Evolutionary conservation across 64 coral and sea anemone genomes (phyloP).

Genomic region (Exaiptasia diaphana): DNA sequence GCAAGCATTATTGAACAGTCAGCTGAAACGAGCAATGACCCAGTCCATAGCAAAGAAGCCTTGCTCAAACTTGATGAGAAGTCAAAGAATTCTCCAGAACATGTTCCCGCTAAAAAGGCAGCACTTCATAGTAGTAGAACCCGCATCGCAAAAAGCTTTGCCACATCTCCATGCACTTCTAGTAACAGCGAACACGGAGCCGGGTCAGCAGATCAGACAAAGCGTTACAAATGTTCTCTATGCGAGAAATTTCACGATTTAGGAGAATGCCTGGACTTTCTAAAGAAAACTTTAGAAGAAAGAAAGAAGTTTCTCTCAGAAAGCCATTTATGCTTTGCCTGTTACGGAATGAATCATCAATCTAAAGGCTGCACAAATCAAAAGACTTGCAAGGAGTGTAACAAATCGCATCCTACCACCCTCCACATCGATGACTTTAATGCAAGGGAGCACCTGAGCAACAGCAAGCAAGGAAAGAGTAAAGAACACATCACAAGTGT

Average conservation of each 20-base stretch:
- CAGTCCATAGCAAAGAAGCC: constrained; percentile 56
- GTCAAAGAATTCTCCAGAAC: background rate
- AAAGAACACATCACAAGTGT: background rate
- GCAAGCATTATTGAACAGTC: constrained; percentile 6
- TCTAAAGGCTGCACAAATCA: constrained; percentile 45
- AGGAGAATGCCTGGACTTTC: constrained; percentile 53
- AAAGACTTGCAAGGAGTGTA: constrained; percentile 45
- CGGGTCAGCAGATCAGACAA: constrained; percentile 37
- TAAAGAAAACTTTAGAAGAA: constrained; percentile 58
- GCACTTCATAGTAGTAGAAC: background rate
- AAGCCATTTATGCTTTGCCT: constrained; percentile 48
- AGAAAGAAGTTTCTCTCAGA: constrained; percentile 56
- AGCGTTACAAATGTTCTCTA: background rate
- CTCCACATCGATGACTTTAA: constrained; percentile 66
- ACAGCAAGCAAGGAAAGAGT: background rate
- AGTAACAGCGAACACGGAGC: constrained; percentile 29
- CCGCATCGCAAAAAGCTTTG: background rate
- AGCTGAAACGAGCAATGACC: constrained; percentile 37
- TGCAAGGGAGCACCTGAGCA: background rate
- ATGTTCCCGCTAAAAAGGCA: background rate
- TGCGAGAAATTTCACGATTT: constrained; percentile 32
- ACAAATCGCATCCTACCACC: constrained; percentile 57
- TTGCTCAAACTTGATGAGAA: constrained; percentile 25
- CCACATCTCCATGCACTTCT: background rate
- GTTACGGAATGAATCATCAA: constrained; percentile 55